Base-by-base conservation (phyloP, 2,888 invertebrate species). In the Sclerodermus sp. region DNA sequence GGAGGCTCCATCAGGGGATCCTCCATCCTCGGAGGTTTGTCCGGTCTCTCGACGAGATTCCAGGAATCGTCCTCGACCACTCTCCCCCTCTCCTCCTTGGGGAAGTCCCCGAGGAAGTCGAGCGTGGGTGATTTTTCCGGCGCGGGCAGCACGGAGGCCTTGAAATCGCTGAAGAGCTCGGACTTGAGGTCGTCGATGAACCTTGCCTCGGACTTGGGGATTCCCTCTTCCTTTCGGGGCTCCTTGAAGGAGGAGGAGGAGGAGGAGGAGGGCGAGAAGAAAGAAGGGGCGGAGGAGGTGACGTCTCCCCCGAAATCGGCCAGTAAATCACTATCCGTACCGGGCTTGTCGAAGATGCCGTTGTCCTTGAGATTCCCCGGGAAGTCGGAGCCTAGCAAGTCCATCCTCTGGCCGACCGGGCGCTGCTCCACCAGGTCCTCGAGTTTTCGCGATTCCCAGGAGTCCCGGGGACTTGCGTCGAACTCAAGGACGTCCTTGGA, bases 121-220 rank as follows among this genome's bases (percentile, higher is more conserved):
- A 62, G 49, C 36, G 62, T 57, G 31, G 70, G 64, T 1, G 70
- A 62, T 18, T 62, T 64, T 42, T 69, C 58, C 3, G 69, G 67
- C 31, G 51, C 57, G 8, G 71, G 67, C n/a, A 68, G 47, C 12
- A 64, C 62, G 15, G 68, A 64, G 5, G 68, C 60, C 32, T 51
- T 59, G 34, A 71, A 51, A 31, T 63, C 61, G n/a, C 48, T 55
- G 18, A 61, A 8, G 12, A 64, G 51, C 16, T 58, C 55, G 23
- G 8, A 23, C 8, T 23, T 23, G 23, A 8, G 23, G 23, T 23
- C 3, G 23, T 23, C 23, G 3, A 23, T 8, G 23, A n/a, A n/a
- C n/a, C n/a, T n/a, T n/a, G n/a, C n/a, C n/a, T n/a, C n/a, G n/a
- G n/a, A n/a, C n/a, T n/a, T n/a, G n/a, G n/a, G n/a, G n/a, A n/a